Evolutionary conservation across 1,140 invertebrate genomes (phyloP).

Genomic region (Rhizoglyphus robini): DNA sequence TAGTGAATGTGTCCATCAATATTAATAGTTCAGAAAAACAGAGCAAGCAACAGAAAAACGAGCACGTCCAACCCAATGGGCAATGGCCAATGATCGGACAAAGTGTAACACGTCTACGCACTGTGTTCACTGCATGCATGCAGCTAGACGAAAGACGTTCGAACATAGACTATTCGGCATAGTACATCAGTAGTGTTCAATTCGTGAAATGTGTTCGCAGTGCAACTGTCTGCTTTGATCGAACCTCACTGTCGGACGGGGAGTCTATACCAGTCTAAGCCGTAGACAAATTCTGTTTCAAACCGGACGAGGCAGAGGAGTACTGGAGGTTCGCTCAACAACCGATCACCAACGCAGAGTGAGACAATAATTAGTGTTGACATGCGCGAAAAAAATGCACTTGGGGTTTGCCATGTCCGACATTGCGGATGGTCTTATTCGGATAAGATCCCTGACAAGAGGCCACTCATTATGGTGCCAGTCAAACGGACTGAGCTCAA

Average conservation of each 20-base stretch:
- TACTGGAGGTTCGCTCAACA: not conserved
- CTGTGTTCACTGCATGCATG: not conserved
- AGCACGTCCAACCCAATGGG: too few relatives aligned
- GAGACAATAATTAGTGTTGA: too few relatives aligned
- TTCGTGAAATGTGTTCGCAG: not conserved
- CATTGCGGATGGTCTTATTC: too few relatives aligned
- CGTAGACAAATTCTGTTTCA: not conserved
- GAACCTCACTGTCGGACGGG: not conserved
- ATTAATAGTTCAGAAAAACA: not conserved
- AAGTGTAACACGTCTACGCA: not conserved
- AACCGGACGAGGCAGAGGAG: not conserved
- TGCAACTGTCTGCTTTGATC: not conserved
- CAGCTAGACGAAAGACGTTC: not conserved
- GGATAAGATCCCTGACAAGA: too few relatives aligned
- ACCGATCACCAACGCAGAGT: constrained; percentile 1
- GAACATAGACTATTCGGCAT: not conserved
- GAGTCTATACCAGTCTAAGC: too few relatives aligned
- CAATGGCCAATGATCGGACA: not conserved
- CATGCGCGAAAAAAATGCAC: too few relatives aligned
- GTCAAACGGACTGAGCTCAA: too few relatives aligned
- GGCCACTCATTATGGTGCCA: too few relatives aligned
- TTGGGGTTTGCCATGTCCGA: too few relatives aligned
- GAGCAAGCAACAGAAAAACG: too few relatives aligned
- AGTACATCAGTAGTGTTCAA: not conserved
- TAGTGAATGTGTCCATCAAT: not conserved